phyloP scores from a whole-genome alignment of 1,140 invertebrate genomes.

The Lineus longissimus region DNA sequence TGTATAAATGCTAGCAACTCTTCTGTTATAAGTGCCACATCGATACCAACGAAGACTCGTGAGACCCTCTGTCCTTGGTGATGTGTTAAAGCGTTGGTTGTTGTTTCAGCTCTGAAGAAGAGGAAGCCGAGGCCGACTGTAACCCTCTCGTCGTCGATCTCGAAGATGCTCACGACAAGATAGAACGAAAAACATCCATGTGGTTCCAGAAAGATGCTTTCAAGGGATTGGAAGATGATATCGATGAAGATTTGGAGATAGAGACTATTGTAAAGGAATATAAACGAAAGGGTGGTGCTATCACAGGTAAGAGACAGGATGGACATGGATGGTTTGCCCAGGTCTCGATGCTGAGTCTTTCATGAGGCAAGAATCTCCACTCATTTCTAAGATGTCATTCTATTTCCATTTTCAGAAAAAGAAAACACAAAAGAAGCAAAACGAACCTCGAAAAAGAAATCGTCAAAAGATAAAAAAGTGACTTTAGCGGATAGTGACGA shows the following conservation, averaged over 20 bases:
- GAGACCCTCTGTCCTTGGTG: too few relatives aligned
- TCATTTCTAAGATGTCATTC: neutral
- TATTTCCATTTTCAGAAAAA: neutral
- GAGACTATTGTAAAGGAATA: conserved; percentile 71
- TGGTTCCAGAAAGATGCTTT: conserved; percentile 91
- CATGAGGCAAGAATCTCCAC: neutral
- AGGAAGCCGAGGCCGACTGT: conserved; percentile 46
- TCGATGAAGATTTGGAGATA: conserved; percentile 83
- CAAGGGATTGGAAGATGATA: conserved; percentile 74
- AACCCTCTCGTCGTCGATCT: conserved; percentile 84
- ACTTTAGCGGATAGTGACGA: conserved; percentile 12
- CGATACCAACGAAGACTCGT: too few relatives aligned
- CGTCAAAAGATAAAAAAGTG: conserved; percentile 10
- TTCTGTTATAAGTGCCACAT: too few relatives aligned
- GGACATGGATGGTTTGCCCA: neutral
- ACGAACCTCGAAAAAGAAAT: conserved; percentile 11
- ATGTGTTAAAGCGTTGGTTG: too few relatives aligned
- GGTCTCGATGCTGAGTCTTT: neutral
- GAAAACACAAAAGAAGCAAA: conserved; percentile 4
- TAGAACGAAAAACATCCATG: conserved; percentile 71
- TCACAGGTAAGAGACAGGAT: conserved; percentile 21
- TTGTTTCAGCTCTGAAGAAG: conserved; percentile 16
- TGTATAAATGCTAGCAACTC: too few relatives aligned
- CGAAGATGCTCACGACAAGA: conserved; percentile 71
- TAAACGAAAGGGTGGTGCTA: conserved; percentile 56